Evolutionary conservation across 2,113 vertebrate species (phyloP).

Genomic region (Anhinga rufa): DNA sequence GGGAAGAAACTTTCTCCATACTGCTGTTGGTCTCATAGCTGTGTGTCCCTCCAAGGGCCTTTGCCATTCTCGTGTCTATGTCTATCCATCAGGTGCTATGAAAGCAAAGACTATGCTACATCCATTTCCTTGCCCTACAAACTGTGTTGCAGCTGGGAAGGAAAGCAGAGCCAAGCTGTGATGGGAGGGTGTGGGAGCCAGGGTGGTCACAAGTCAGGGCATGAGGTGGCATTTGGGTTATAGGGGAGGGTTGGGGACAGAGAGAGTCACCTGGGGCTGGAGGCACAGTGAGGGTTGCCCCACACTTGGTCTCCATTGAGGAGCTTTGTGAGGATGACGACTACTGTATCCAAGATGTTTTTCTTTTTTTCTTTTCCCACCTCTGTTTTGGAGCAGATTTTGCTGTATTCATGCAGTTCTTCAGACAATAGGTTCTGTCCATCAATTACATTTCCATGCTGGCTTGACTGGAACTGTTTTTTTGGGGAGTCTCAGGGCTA

Average conservation of each 20-base stretch:
- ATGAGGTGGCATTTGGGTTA: background rate
- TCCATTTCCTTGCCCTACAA: background rate
- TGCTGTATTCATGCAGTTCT: background rate
- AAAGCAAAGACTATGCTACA: background rate
- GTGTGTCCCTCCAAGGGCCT: background rate
- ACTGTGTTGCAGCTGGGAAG: background rate
- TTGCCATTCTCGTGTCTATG: background rate
- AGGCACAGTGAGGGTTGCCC: background rate
- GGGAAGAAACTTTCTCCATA: background rate
- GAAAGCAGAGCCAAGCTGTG: background rate
- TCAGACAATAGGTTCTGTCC: background rate
- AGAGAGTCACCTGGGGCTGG: background rate
- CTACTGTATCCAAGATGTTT: background rate
- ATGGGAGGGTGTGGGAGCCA: background rate
- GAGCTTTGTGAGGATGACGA: background rate
- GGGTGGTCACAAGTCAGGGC: background rate
- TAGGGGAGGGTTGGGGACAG: background rate
- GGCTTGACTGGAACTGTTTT: background rate
- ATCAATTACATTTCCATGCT: background rate
- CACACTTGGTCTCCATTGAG: background rate
- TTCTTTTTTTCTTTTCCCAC: background rate
- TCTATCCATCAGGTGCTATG: rapidly evolving
- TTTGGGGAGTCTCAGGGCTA: background rate
- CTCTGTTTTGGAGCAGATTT: background rate
- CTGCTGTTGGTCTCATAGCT: rapidly evolving